Evolutionary conservation across 2,797 vertebrate species (phyloP).

Genomic region (Gambusia yucatana): DNA sequence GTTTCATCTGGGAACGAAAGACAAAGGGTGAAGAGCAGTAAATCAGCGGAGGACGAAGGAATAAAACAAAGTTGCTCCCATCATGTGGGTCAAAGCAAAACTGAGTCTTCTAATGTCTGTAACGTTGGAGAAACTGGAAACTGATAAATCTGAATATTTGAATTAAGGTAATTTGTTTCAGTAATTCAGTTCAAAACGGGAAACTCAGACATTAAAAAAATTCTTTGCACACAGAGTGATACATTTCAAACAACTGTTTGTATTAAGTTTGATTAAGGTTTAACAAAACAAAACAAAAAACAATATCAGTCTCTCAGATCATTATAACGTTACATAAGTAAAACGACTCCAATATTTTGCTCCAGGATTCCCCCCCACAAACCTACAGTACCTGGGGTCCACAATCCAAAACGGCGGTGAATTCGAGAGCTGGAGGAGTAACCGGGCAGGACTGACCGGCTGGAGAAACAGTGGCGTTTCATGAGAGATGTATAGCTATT

Average conservation of each 20-base stretch:
- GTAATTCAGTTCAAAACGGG: background rate
- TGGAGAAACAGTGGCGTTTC: background rate
- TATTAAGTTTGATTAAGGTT: background rate
- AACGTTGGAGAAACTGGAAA: background rate
- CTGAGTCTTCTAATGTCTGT: background rate
- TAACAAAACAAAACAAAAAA: background rate
- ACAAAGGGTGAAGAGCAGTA: conserved; percentile 19
- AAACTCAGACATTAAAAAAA: background rate
- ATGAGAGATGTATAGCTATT: background rate
- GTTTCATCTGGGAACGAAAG: conserved; percentile 41
- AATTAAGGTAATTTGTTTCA: background rate
- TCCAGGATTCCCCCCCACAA: background rate
- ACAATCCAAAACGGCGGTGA: background rate
- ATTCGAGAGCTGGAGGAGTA: background rate
- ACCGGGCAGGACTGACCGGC: background rate
- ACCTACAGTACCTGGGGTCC: background rate
- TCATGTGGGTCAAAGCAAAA: background rate
- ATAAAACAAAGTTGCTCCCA: conserved; percentile 7
- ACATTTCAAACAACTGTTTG: background rate
- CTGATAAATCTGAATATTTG: background rate
- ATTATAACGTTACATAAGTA: too few relatives aligned
- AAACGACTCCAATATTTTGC: background rate
- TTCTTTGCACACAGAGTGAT: background rate
- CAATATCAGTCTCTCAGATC: too few relatives aligned
- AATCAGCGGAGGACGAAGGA: background rate